Evolutionary conservation across 2,797 vertebrate genomes (phyloP), one percentile per base, ranked within the genome.

Genomic region (Myripristis jacobus): DNA sequence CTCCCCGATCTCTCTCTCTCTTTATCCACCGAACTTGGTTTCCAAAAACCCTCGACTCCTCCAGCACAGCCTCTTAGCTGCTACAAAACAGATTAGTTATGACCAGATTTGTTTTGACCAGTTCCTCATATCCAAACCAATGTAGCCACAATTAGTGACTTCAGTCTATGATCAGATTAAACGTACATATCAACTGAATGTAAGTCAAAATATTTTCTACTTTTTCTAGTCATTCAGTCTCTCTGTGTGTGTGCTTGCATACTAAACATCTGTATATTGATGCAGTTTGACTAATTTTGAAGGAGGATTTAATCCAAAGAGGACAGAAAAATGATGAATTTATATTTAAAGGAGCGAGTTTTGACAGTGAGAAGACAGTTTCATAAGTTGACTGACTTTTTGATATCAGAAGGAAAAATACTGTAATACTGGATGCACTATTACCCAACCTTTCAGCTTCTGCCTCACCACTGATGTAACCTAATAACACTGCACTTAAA

Each of bases 51-150:
- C 34, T 36, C 8, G 6, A 36, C 6, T 36, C 34, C 3, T 10
- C 34, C 34, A 10, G 4, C 8, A 1, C 8, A 76, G 65, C 21
- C 55, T 41, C 38, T 55, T 38, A 18, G 13, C 50, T 53, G n/a
- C 1, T 50, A 29, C n/a, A 69, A 80, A 88, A 80, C 59, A 6
- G 55, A 81, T 84, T 86, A 70, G 77, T 64, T 83, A 48, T 67
- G 66, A 56, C 24, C 77, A 78, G 55, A 34, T 55, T 54, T 18
- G 41, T 8, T 38, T n/a, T n/a, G 66, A 70, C 48, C 25, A 16
- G 69, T 46, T 67, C 18, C 44, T 63, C 47, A 12, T 71, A 64
- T 76, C 68, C 78, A 29, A 70, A 85, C 79, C 81, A 24, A 68
- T 25, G 24, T 47, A 68, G 69, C 61, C 75, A 53, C 67, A 54